A percentile compares a stretch with the other conserved stretches of the same genome.
Conservation (phyloP, 2,888 invertebrate genomes). For the Zelleria hepariella region DNA sequence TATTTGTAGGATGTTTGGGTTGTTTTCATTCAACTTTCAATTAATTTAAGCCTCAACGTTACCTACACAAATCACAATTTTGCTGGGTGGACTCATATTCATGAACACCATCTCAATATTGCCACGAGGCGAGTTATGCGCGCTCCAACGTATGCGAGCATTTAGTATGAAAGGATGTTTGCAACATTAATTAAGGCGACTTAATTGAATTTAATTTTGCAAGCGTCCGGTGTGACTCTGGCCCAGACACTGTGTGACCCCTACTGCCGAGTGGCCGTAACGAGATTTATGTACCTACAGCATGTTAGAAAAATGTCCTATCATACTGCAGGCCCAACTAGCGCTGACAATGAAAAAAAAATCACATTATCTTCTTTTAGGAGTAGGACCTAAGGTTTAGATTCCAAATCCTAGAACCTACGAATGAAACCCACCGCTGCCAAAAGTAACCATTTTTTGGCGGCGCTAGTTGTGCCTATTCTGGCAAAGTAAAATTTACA, state of each 20-base stretch:
- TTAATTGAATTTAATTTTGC: conserved; percentile 64
- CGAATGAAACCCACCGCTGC: too few relatives aligned
- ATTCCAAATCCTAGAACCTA: too few relatives aligned
- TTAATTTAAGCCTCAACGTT: neutral
- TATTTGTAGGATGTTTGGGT: too few relatives aligned
- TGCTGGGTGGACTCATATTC: neutral
- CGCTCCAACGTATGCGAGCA: neutral
- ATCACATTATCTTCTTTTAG: too few relatives aligned
- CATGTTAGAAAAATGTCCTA: too few relatives aligned
- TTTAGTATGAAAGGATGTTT: neutral
- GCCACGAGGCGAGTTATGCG: neutral
- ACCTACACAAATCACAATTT: neutral
- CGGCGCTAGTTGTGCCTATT: too few relatives aligned
- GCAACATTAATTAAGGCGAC: conserved; percentile 54
- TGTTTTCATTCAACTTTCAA: neutral
- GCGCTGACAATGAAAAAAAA: too few relatives aligned
- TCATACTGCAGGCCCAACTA: too few relatives aligned
- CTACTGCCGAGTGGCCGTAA: neutral
- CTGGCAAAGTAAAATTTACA: too few relatives aligned
- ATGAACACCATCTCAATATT: neutral
- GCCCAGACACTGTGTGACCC: neutral
- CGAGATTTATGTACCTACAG: too few relatives aligned
- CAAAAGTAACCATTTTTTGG: too few relatives aligned
- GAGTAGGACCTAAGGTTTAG: too few relatives aligned
- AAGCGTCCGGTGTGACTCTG: conserved; percentile 18